A percentile compares a stretch with the other conserved stretches of the same genome.
Evolutionary conservation across 2,888 invertebrate genomes (phyloP).

Genomic region (Standfussiana lucernea): DNA sequence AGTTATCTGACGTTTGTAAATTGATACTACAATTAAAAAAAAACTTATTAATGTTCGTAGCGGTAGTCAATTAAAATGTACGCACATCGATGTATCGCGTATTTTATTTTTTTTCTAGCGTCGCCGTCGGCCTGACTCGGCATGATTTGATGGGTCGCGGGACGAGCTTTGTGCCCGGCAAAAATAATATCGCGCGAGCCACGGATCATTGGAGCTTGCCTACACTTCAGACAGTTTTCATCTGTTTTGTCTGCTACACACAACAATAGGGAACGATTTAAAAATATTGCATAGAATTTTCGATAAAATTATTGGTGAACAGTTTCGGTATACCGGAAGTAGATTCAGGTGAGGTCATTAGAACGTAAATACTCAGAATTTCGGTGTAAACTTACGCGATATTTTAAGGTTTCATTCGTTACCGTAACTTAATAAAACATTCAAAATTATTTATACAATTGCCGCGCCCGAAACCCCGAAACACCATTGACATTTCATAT

Average conservation of each 20-base stretch:
- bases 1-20: slow-evolving; percentile 40
- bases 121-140: slow-evolving; percentile 66
- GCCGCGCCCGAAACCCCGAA: slow-evolving; percentile 47
- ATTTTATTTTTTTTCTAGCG: slow-evolving; percentile 77
- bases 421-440: slow-evolving; percentile 15
- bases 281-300: slow-evolving; percentile 69
- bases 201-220: slow-evolving; percentile 81
- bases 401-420: background rate
- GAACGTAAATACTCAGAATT: background rate
- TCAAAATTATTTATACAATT: slow-evolving; percentile 49
- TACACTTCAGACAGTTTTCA: slow-evolving; percentile 82
- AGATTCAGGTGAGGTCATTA: slow-evolving; percentile 1
- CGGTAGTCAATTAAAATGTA: slow-evolving; percentile 49
- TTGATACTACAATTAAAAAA: slow-evolving; percentile 53
- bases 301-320: slow-evolving; percentile 42
- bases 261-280: slow-evolving; percentile 82
- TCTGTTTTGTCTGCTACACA: slow-evolving; percentile 75
- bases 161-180: slow-evolving; percentile 75
- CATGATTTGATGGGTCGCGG: slow-evolving; percentile 83
- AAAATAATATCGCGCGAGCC: slow-evolving; percentile 80
- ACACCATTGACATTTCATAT: slow-evolving; percentile 65
- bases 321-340: background rate
- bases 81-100: slow-evolving; percentile 48
- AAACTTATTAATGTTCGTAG: slow-evolving; percentile 41
- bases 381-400: background rate